Base-by-base conservation (phyloP, 1,140 invertebrate species). In the Trachymyrmex septentrionalis region DNA sequence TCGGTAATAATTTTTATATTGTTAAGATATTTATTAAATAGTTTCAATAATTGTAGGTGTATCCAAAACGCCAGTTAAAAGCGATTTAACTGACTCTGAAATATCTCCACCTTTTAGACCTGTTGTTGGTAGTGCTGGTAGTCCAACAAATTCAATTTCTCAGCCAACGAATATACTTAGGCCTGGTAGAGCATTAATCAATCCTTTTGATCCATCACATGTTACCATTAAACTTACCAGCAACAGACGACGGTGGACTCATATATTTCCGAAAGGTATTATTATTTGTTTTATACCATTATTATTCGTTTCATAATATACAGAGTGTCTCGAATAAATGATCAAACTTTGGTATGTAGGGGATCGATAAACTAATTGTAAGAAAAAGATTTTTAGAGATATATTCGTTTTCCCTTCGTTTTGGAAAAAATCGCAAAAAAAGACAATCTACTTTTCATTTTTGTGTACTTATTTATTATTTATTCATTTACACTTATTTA, bases 181-280 rank as follows among this genome's bases (percentile, higher is more conserved):
- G 19, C 97, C 97, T 0, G 97, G 97, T 6, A 95, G 97, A 78
- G 97, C 97, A 2, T 95, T 98, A 10, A 98, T 99, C 82, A 99
- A 99, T 96, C 99, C 99, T 0, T 99, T 99, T 95, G 98, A 99
- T 94, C 99, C 99, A 0, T 99, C 98, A 0, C 98, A 99, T 93
- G 98, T 99, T 78, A 99, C 98, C 50, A 99, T 99, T 75, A 99
- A 99, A 94, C 95, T 99, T 66, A 99, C 99, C 0, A 99, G 99
- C 67, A 99, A 99, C 95, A 96, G 99, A 69, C 96, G 99, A 67
- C 96, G 99, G 73, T 99, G 99, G 99, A 99, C 99, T 7, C 99
- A 99, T 94, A 99, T 99, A 86, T 99, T 99, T 95, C 99, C 99
- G 4, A 98, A 99, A 96, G 98, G 98, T 97, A 91, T 69, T 24